Base-by-base conservation (phyloP, 2,888 invertebrate genomes). In the Luffia ferchaultella region DNA sequence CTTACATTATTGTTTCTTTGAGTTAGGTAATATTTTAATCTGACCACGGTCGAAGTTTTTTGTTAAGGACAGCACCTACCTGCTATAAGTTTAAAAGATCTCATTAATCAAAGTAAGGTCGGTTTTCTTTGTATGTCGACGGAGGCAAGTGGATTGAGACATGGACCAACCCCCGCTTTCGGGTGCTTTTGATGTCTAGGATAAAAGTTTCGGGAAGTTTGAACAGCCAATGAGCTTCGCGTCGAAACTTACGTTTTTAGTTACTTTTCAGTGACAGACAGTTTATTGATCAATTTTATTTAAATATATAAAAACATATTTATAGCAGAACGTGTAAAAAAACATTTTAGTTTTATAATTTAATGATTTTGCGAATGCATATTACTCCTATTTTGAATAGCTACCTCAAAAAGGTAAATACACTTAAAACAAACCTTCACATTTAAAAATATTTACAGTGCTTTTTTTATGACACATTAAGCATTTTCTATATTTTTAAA, bases 31-130 rank as follows among this genome's bases (percentile, higher is more conserved):
- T 60, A 61, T 64, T 44, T 50, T 42, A 50, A 62, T 59, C 58
- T 57, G 61, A 54, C 55, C 58, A 54, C 59, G 67, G 62, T 30
- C 30, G 30, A 30, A 30, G 30, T 30, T 61, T 61, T 62, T 75
- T 73, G 70, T 71, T 63, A 70, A 69, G 67, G 73, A 72, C 56
- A 64, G 68, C 71, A 71, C 70, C 65, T 66, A 65, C 71, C 80
- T 80, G 80, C 80, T 80, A 82, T 65, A 63, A 56, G 50, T 47
- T 46, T 45, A 46, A 47, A 43, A 43, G 20, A 46, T 46, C 20
- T 18, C 47, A n/a, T 50, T 46, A 50, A 50, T 49, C 61, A 65
- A 62, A 62, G 63, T 57, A 54, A 30, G 30, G 30, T 30, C 30
- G 30, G 30, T 30, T 3, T 30, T 30, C 30, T 30, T 30, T 30